A percentile compares a stretch with the other conserved stretches of the same genome.
These are phyloP conservation scores for Chymomyza costata DNA, from an alignment of 1,140 invertebrate genomes.

Conservation along the genomic window DNA sequence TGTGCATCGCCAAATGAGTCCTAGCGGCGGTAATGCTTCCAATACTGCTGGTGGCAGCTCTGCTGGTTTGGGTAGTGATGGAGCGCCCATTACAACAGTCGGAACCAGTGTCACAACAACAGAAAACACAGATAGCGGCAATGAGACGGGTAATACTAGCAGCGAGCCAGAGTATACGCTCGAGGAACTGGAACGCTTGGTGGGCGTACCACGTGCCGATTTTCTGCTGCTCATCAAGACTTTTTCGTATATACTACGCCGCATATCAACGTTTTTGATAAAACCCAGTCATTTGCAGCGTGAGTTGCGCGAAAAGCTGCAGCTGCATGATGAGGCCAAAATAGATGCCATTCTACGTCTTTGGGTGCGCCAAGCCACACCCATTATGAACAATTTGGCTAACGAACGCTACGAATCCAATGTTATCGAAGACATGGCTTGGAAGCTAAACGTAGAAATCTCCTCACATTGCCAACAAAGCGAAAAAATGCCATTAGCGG, in stretches of 20 bases:
- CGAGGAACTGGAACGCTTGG: constrained; percentile 66
- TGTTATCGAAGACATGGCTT: constrained; percentile 70
- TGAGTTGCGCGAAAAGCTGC: constrained; percentile 67
- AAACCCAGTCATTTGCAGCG: constrained; percentile 66
- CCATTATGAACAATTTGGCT: constrained; percentile 67
- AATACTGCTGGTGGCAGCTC: constrained; percentile 1
- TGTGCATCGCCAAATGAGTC: constrained; percentile 73
- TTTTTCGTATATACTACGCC: constrained; percentile 70
- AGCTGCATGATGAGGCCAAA: constrained; percentile 71
- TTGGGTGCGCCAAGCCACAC: constrained; percentile 70
- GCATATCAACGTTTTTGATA: constrained; percentile 72
- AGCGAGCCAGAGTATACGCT: constrained; percentile 60
- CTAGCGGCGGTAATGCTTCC: constrained; percentile 15
- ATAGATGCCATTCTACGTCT: constrained; percentile 70
- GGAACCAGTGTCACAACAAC: constrained; percentile 57
- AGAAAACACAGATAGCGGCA: constrained; percentile 35
- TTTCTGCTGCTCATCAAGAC: constrained; percentile 72
- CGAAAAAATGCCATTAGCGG: constrained; percentile 60
- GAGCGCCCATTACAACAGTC: constrained; percentile 18
- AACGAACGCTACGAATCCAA: constrained; percentile 67
- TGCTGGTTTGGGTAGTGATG: not conserved
- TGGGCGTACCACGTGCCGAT: constrained; percentile 62
- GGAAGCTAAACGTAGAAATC: constrained; percentile 70
- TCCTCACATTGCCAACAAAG: constrained; percentile 73
- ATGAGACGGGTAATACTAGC: constrained; percentile 26